Conservation (phyloP, 2,797 vertebrate genomes). For the Phalloptychus januarius region DNA sequence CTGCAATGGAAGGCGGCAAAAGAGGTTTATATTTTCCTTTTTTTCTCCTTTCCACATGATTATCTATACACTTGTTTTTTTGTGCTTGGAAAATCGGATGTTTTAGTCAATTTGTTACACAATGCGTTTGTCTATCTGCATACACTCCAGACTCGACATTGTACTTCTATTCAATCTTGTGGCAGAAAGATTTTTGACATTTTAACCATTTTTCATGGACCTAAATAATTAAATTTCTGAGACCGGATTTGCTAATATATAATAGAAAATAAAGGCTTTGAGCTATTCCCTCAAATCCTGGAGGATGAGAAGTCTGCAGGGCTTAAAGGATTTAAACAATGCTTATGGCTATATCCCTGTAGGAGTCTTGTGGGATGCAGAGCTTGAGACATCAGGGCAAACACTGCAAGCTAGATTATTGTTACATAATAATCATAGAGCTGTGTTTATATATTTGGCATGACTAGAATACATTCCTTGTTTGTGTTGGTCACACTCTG, state of each 20-base stretch:
- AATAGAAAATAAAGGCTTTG: background rate
- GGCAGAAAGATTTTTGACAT: background rate
- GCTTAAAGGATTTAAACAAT: conserved; percentile 1
- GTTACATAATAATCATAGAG: background rate
- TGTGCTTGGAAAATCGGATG: background rate
- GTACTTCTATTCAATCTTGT: background rate
- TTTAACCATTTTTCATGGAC: background rate
- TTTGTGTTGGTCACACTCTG: background rate
- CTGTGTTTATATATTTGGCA: conserved; percentile 3
- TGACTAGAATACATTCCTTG: background rate
- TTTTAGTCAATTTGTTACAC: background rate
- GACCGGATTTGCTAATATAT: background rate
- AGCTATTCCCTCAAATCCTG: background rate
- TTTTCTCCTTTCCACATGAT: background rate
- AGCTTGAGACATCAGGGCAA: background rate
- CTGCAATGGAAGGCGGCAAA: background rate
- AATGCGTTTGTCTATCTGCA: background rate
- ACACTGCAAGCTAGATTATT: background rate
- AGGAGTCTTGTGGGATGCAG: conserved; percentile 6
- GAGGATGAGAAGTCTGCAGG: background rate
- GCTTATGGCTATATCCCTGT: background rate
- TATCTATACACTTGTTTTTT: background rate
- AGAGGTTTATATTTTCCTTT: background rate
- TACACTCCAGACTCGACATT: background rate
- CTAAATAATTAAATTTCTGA: background rate